phyloP scores from a whole-genome alignment of 2,888 invertebrate species.

The Lagria hirta region DNA sequence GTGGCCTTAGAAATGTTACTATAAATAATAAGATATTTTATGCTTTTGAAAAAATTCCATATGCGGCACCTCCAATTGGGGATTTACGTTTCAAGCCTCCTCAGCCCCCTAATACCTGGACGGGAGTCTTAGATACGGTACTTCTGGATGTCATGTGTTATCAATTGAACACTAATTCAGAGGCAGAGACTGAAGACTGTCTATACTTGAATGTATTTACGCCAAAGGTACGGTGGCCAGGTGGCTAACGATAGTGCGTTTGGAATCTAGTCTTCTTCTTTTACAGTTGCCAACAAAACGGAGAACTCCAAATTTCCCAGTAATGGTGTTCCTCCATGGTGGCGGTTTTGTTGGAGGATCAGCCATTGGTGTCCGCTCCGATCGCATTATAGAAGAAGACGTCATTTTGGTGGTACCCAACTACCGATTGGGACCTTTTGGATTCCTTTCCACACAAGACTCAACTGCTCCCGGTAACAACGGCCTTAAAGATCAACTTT shows the following conservation, averaged over 20 bases:
- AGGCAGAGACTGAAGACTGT: conserved; percentile 9
- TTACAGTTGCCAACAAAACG: no score
- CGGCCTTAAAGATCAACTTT: conserved; percentile 30
- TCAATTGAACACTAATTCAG: neutral
- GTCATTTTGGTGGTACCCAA: conserved; percentile 7
- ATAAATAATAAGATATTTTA: conserved; percentile 1
- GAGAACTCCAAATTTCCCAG: no score
- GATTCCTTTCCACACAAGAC: conserved; percentile 31
- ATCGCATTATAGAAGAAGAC: conserved; percentile 7
- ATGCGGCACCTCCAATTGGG: conserved; percentile 8
- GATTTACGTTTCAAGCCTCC: conserved; percentile 11
- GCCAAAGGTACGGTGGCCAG: conserved; percentile 14
- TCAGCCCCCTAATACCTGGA: conserved; percentile 5
- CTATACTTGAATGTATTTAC: conserved; percentile 10
- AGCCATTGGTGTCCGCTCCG: neutral
- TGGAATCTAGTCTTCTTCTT: no score
- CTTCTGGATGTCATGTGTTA: conserved; percentile 1
- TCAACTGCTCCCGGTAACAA: conserved; percentile 27
- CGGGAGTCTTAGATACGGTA: conserved; percentile 1
- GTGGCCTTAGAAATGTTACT: conserved; percentile 3
- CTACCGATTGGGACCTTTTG: conserved; percentile 12
- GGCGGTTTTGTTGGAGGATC: conserved; percentile 10
- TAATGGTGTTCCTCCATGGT: conserved; percentile 14
- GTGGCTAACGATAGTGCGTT: no score
- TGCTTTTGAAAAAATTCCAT: conserved; percentile 14